phyloP scores from a whole-genome alignment of 1,140 invertebrate genomes.

The Hypsibius dujardini region DNA sequence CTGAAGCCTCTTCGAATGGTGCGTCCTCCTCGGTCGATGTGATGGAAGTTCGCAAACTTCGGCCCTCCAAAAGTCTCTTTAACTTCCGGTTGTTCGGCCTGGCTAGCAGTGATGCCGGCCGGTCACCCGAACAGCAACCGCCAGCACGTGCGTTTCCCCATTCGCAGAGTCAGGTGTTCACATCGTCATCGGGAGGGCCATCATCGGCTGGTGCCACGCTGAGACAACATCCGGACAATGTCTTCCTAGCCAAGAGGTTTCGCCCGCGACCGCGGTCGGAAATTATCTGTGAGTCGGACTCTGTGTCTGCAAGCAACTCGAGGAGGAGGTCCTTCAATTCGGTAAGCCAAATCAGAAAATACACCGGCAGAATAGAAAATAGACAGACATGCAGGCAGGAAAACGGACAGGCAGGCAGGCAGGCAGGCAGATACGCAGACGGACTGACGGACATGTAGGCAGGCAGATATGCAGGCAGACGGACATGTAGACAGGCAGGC shows the following conservation, averaged over 20 bases:
- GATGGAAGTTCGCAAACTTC: neutral
- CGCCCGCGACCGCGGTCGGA: conserved; percentile 1
- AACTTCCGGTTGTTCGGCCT: conserved; percentile 10
- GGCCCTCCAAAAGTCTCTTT: conserved; percentile 7
- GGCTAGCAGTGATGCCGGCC: neutral
- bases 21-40: neutral
- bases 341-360: neutral
- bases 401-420: no score
- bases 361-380: no score
- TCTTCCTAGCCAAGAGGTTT: neutral
- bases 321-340: neutral
- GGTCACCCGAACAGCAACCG: neutral
- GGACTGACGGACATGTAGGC: no score
- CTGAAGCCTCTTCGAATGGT: neutral
- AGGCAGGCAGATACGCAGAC: no score
- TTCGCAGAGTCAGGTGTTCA: conserved; percentile 16
- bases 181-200: neutral
- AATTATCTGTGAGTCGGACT: conserved; percentile 3
- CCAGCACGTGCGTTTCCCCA: neutral
- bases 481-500: no score
- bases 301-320: neutral
- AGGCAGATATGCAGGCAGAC: no score
- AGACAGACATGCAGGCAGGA: no score
- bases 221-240: neutral
- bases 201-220: neutral